Percentiles rank a stretch among this genome's conserved stretches.
phyloP scores from a whole-genome alignment of 2,113 vertebrate species.

The Mormoops blainvillei region DNA sequence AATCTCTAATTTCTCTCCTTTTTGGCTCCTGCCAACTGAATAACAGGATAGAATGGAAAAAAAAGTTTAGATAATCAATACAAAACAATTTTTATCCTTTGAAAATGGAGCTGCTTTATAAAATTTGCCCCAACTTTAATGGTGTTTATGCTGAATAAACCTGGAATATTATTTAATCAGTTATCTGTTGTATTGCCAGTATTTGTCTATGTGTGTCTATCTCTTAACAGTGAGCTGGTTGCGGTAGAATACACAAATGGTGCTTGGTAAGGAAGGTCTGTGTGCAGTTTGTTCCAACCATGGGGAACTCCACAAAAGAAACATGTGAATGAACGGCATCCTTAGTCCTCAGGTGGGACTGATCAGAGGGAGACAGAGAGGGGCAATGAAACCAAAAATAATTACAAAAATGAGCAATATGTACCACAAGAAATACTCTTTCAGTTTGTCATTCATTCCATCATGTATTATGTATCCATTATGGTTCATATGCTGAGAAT shows the following conservation, averaged over 20 bases:
- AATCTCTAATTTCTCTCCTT: conserved; percentile 45
- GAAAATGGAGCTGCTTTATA: conserved; percentile 16
- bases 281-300: background rate
- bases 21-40: background rate
- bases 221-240: background rate
- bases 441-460: background rate
- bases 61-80: background rate
- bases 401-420: background rate
- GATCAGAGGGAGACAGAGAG: background rate
- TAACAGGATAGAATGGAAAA: background rate
- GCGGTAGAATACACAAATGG: background rate
- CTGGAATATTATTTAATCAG: background rate
- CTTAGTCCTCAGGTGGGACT: background rate
- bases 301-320: background rate
- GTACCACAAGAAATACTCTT: background rate
- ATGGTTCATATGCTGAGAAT: background rate
- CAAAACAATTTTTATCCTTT: conserved; percentile 31
- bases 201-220: background rate
- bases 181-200: background rate
- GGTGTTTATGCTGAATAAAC: conserved; percentile 8
- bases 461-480: background rate
- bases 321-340: background rate
- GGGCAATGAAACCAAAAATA: background rate
- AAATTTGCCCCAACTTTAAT: conserved; percentile 29
- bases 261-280: background rate